Conservation (phyloP, 2,113 vertebrate genomes). For the Aphelocoma coerulescens region DNA sequence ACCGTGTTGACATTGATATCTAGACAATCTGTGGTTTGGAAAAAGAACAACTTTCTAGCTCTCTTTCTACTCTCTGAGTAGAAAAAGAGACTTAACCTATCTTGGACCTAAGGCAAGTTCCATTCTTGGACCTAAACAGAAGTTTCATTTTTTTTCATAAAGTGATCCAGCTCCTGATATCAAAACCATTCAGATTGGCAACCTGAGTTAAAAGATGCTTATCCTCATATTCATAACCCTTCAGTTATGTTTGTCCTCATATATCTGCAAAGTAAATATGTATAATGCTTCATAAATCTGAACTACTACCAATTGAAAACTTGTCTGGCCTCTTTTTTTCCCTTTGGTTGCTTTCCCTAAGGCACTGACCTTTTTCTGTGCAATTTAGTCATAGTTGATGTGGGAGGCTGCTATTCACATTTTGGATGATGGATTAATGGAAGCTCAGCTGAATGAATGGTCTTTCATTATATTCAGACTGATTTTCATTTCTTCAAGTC, state of each 20-base stretch:
- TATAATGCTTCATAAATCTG: not conserved
- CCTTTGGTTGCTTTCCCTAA: not conserved
- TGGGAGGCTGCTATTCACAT: not conserved
- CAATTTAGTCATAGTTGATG: not conserved
- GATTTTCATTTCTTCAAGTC: not conserved
- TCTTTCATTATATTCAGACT: not conserved
- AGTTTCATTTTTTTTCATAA: not conserved
- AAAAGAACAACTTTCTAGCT: not conserved
- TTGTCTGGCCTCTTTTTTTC: not conserved
- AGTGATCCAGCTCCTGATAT: not conserved
- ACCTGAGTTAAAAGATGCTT: not conserved
- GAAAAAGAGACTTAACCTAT: not conserved
- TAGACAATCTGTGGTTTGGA: not conserved
- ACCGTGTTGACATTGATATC: not conserved
- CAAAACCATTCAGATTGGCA: not conserved
- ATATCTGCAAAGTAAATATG: not conserved
- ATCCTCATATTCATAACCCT: not conserved
- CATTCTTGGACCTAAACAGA: not conserved
- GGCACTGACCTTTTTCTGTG: not conserved
- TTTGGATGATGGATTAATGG: not conserved
- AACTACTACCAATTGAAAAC: not conserved
- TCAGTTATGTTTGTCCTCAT: not conserved
- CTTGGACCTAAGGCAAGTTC: not conserved
- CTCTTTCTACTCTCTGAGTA: not conserved
- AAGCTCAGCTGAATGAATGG: not conserved